Conservation (phyloP, 1,140 invertebrate species). For the Papilio polytes region DNA sequence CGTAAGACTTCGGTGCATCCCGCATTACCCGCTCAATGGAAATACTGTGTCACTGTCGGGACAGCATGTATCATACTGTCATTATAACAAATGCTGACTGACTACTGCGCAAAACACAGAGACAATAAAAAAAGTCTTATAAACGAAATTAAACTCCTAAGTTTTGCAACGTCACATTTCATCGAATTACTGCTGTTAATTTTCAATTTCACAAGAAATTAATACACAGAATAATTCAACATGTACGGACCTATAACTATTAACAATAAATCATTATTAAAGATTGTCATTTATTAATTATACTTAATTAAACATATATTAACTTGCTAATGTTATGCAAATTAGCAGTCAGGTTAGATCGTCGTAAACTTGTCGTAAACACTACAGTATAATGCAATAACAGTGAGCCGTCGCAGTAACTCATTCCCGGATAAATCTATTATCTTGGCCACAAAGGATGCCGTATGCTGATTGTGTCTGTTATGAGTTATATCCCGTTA, state of each 20-base stretch:
- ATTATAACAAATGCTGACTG: conserved; percentile 24
- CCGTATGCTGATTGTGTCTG: conserved; percentile 30
- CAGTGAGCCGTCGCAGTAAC: conserved; percentile 35
- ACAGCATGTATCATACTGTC: conserved; percentile 8
- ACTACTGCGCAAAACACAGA: background rate
- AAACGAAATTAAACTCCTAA: background rate
- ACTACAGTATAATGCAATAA: conserved; percentile 47
- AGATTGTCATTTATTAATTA: background rate
- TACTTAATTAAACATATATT: conserved; percentile 10
- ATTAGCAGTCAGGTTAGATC: conserved; percentile 51
- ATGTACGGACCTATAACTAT: no score
- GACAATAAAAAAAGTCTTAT: background rate
- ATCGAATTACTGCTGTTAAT: background rate
- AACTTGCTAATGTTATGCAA: conserved; percentile 56
- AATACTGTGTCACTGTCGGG: conserved; percentile 30
- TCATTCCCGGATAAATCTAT: conserved; percentile 34
- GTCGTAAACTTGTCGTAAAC: conserved; percentile 54
- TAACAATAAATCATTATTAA: background rate
- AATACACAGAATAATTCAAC: no score
- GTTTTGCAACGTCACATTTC: background rate
- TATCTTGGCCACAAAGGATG: conserved; percentile 35
- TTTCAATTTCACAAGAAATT: no score
- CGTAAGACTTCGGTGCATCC: conserved; percentile 48
- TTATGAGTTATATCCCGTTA: conserved; percentile 5
- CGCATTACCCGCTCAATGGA: conserved; percentile 41